Evolutionary conservation across 1,140 invertebrate species (phyloP).

Genomic region (Asobara japonica): DNA sequence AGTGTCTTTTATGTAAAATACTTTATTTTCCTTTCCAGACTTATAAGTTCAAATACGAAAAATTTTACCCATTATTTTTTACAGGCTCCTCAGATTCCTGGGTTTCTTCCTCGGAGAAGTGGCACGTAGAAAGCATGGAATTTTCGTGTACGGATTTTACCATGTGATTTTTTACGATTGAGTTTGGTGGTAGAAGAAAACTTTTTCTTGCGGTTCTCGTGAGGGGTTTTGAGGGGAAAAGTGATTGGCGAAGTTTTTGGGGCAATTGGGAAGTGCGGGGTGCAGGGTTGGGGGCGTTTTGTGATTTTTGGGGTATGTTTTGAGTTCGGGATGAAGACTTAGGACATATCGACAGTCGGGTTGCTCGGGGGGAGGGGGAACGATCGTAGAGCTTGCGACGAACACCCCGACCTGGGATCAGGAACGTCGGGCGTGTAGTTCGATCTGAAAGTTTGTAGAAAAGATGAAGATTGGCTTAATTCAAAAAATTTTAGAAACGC

Average conservation of each 20-base stretch:
- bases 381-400: conserved; percentile 10
- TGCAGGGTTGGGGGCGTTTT: neutral
- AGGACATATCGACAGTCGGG: neutral
- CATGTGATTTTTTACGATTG: conserved; percentile 3
- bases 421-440: neutral
- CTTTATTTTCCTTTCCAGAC: too few relatives aligned
- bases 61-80: too few relatives aligned
- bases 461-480: neutral
- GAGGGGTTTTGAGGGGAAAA: neutral
- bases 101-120: neutral
- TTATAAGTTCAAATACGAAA: too few relatives aligned
- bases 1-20: too few relatives aligned
- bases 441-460: neutral
- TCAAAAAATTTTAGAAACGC: neutral
- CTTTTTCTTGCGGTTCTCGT: neutral
- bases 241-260: neutral
- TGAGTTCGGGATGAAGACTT: neutral
- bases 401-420: neutral
- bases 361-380: neutral
- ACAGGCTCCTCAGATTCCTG: neutral
- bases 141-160: neutral
- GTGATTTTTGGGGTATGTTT: neutral
- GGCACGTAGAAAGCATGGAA: neutral
- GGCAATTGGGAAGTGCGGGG: neutral
- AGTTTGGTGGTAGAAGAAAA: conserved; percentile 4